Base-by-base conservation (phyloP, 2,888 invertebrate species). In the Hedya salicella region DNA sequence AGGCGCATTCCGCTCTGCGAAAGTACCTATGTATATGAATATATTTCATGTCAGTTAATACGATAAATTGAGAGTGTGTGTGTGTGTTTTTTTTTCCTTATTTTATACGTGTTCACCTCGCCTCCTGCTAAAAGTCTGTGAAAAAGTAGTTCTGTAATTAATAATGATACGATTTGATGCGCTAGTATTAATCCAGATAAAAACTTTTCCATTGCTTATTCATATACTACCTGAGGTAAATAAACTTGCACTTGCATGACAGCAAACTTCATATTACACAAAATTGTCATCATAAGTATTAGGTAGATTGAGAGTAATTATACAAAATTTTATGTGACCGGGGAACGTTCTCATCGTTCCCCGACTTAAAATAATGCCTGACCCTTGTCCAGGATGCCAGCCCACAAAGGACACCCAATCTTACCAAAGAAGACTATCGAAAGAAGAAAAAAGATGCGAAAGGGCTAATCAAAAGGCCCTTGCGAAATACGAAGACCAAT, bases 361-460 rank as follows among this genome's bases (percentile, higher is more conserved):
- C 9, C 3, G 25, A 17, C 13, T 40, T 17, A 11, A 16, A 13
- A 56, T 13, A 30, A 56, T 56, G 56, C 17, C 56, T 1, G 56
- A 30, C 1, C 56, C 56, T 3, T 56, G 56, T 17, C 56, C 56
- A 56, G 56, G 56, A 17, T 56, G 56, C 17, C 56, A 56, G 30
- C 56, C 56, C 0, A 56, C 42, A 13, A 56, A 17, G n/a, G 13
- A 16, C 3, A 44, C 44, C 6, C 25, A 56, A 9, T 5, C 13
- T 8, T 56, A 56, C 9, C 56, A 56, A 17, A 56, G 56, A 30
- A 13, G 30, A 44, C 16, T 56, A n/a, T 32, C 56, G 17, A 56
- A 44, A 32, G 44, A 56, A 56, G 56, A 56, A 16, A 16, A 30
- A 44, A 56, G 44, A 56, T 56, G 56, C n/a, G 56, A 56, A 44